Percentiles rank a stretch among this genome's conserved stretches.
Conservation (phyloP, 1,140 invertebrate genomes). For the Maniola jurtina region DNA sequence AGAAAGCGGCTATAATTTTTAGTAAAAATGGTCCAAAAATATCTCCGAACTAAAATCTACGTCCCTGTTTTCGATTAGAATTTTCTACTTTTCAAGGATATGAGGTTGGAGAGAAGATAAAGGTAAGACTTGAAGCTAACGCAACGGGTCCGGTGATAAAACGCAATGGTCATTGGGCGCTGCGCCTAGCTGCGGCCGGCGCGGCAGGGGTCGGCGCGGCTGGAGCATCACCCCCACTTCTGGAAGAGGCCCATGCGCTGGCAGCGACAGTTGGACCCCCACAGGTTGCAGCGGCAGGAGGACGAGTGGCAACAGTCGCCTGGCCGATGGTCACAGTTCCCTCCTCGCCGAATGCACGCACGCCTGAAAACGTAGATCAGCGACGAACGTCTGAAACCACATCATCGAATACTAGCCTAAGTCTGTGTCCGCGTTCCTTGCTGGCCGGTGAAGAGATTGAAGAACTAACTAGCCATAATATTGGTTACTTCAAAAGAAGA, state of each 20-base stretch:
- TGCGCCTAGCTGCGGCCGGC: conserved; percentile 45
- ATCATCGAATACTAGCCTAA: conserved; percentile 74
- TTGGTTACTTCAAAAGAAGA: too few relatives aligned
- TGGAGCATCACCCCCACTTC: conserved; percentile 86
- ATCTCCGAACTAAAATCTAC: conserved; percentile 66
- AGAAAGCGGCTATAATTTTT: conserved; percentile 45
- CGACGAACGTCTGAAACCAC: conserved; percentile 89
- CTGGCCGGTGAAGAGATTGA: neutral
- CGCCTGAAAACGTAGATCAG: conserved; percentile 93
- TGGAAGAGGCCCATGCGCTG: conserved; percentile 94
- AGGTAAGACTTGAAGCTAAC: conserved; percentile 42
- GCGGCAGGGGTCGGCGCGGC: conserved; percentile 41
- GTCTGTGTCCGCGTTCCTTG: conserved; percentile 42
- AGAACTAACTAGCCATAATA: neutral
- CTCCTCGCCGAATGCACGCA: conserved; percentile 88
- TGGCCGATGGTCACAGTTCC: conserved; percentile 90
- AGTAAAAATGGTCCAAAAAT: conserved; percentile 72
- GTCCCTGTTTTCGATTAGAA: conserved; percentile 68
- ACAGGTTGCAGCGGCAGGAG: conserved; percentile 93
- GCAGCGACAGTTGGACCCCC: conserved; percentile 94
- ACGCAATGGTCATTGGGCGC: conserved; percentile 58
- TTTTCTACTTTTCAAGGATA: conserved; percentile 34
- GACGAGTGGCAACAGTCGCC: conserved; percentile 92
- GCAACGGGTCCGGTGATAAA: conserved; percentile 62
- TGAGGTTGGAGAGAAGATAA: conserved; percentile 37